Conservation (phyloP, 2,888 invertebrate species). For the Meteorus cinctellus region DNA sequence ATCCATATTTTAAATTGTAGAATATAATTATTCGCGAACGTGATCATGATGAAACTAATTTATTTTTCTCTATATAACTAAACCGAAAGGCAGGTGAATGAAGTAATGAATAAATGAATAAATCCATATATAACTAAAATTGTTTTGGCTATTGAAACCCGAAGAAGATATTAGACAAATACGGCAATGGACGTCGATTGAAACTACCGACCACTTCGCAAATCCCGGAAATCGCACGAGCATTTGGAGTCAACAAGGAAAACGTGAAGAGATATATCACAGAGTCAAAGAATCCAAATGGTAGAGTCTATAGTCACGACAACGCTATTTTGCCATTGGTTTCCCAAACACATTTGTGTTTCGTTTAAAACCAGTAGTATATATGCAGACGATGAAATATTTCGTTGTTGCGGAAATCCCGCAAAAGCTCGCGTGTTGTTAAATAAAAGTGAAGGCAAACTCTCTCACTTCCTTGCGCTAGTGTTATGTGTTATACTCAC, state of each 20-base stretch:
- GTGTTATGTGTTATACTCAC: not conserved
- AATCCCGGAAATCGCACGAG: slow-evolving; percentile 45
- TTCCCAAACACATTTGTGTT: slow-evolving; percentile 26
- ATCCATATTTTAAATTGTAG: no score
- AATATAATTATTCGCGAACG: no score
- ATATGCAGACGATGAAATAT: slow-evolving; percentile 5
- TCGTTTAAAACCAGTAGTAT: slow-evolving; percentile 21
- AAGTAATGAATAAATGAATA: no score
- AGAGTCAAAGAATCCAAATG: slow-evolving; percentile 41
- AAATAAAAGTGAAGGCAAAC: not conserved
- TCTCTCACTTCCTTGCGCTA: not conserved
- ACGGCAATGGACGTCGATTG: not conserved
- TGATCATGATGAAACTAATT: no score
- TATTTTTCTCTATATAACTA: no score
- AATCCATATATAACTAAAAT: no score
- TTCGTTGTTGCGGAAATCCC: slow-evolving; percentile 31
- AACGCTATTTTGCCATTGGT: slow-evolving; percentile 39
- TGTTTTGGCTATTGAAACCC: no score
- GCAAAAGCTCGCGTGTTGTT: slow-evolving; percentile 12
- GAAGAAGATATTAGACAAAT: no score
- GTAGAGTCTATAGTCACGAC: slow-evolving; percentile 40
- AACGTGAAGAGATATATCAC: slow-evolving; percentile 58
- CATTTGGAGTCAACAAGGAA: slow-evolving; percentile 51
- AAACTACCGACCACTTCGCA: slow-evolving; percentile 49
- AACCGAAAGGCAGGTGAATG: no score